Percentiles rank a stretch among this genome's conserved stretches.
Conservation (phyloP, 2,797 vertebrate species). For the Menidia menidia region DNA sequence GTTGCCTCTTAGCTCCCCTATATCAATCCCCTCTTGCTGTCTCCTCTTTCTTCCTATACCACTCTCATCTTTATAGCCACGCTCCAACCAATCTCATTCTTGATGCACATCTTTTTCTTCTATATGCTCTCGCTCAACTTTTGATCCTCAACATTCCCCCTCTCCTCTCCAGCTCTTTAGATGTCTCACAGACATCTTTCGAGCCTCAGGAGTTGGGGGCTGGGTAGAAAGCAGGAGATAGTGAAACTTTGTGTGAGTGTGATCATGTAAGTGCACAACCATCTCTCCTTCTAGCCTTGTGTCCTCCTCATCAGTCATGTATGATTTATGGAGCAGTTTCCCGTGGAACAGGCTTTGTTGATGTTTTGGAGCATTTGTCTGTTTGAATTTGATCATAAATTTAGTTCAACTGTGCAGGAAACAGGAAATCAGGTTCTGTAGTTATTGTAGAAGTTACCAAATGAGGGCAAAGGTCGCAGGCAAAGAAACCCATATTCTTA, state of each 20-base stretch:
- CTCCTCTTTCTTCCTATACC: constrained; percentile 34
- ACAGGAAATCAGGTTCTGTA: constrained; percentile 16
- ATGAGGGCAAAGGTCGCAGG: constrained; percentile 3
- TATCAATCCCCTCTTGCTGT: constrained; percentile 46
- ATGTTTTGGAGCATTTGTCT: constrained; percentile 43
- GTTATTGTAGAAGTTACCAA: neutral
- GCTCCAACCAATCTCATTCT: constrained; percentile 51
- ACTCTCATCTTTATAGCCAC: constrained; percentile 46
- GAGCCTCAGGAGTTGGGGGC: constrained; percentile 70
- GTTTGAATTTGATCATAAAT: constrained; percentile 20
- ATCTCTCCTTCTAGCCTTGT: constrained; percentile 40
- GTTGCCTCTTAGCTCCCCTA: constrained; percentile 73
- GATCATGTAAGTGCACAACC: constrained; percentile 56
- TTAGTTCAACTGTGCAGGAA: constrained; percentile 1
- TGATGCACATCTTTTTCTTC: constrained; percentile 43
- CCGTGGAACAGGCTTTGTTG: constrained; percentile 56
- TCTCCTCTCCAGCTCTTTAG: constrained; percentile 53
- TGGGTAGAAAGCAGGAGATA: constrained; percentile 63
- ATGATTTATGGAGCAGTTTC: constrained; percentile 69
- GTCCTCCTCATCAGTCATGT: constrained; percentile 61
- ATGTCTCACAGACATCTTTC: constrained; percentile 64
- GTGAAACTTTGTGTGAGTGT: constrained; percentile 47
- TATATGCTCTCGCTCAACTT: constrained; percentile 46
- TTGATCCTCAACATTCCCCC: constrained; percentile 57
- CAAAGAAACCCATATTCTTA: neutral